Percentiles rank a stretch among this genome's conserved stretches.
Conservation (phyloP, 2,113 vertebrate species). For the Prunella fulvescens region DNA sequence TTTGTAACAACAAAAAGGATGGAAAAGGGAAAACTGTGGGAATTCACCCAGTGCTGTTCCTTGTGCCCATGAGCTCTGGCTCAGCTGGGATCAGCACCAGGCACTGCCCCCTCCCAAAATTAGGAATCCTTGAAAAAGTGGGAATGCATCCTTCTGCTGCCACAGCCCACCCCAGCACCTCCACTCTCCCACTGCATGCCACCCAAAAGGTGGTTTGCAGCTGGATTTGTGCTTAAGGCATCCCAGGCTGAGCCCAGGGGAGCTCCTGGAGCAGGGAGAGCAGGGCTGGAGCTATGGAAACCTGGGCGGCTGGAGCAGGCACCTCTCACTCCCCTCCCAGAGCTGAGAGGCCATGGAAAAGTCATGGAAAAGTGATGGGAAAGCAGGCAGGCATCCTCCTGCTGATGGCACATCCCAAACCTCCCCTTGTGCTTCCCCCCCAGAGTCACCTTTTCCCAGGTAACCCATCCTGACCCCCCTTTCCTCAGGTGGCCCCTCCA, state of each 20-base stretch:
- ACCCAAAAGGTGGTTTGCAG: accelerated
- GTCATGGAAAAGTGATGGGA: accelerated
- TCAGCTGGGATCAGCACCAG: accelerated
- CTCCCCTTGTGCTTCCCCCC: too few species aligned
- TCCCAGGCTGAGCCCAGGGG: not conserved
- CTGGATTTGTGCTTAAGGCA: accelerated
- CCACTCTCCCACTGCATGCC: accelerated
- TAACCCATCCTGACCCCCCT: too few species aligned
- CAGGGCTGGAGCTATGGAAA: accelerated
- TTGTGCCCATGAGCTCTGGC: accelerated
- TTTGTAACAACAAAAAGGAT: not conserved
- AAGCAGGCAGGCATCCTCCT: not conserved
- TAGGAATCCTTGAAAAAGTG: accelerated
- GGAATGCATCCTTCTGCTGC: not conserved
- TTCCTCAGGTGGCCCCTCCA: not conserved
- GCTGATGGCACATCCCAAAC: not conserved
- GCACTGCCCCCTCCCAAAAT: not conserved
- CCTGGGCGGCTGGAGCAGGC: not conserved
- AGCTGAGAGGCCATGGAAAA: not conserved
- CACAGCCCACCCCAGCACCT: accelerated
- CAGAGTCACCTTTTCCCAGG: not conserved
- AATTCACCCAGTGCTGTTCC: not conserved
- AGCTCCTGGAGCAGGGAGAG: not conserved
- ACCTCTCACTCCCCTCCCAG: not conserved
- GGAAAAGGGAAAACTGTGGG: not conserved